Percentiles rank a stretch among this genome's conserved stretches.
Evolutionary conservation across 1,140 invertebrate species (phyloP).

Genomic region (Dendrolimus kikuchii): DNA sequence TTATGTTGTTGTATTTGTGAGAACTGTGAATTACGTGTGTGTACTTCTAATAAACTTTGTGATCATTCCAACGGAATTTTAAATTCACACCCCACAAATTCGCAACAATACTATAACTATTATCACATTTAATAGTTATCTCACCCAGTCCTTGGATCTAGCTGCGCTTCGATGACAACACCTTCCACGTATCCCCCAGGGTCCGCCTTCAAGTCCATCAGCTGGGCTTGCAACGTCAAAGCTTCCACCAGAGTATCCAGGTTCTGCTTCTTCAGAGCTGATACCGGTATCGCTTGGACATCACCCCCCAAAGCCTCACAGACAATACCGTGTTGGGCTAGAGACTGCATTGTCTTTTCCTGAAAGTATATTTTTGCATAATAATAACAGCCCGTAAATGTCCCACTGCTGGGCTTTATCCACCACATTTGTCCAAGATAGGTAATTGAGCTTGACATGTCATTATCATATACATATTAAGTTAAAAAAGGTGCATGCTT

Average conservation of each 20-base stretch:
- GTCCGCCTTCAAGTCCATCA: constrained; percentile 89
- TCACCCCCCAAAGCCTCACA: constrained; percentile 95
- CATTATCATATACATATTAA: too few relatives aligned
- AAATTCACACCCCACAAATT: too few relatives aligned
- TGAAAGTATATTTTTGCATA: constrained; percentile 35
- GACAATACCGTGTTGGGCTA: constrained; percentile 84
- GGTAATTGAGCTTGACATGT: too few relatives aligned
- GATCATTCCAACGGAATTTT: not conserved
- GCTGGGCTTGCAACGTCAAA: constrained; percentile 88
- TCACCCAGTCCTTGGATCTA: constrained; percentile 81
- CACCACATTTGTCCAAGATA: too few relatives aligned
- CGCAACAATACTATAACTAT: too few relatives aligned
- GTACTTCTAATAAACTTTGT: not conserved
- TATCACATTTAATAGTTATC: constrained; percentile 11
- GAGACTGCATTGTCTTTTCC: constrained; percentile 82
- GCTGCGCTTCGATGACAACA: constrained; percentile 89
- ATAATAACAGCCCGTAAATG: too few relatives aligned
- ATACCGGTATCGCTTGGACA: constrained; percentile 92
- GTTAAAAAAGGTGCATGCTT: too few relatives aligned
- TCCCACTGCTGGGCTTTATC: too few relatives aligned
- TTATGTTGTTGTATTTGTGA: too few relatives aligned
- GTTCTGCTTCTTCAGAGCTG: constrained; percentile 89
- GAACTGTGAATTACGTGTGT: too few relatives aligned
- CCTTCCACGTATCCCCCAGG: constrained; percentile 90
- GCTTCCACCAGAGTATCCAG: constrained; percentile 88